Conservation (phyloP, 2,113 vertebrate species). For the Hydrochoerus hydrochaeris region DNA sequence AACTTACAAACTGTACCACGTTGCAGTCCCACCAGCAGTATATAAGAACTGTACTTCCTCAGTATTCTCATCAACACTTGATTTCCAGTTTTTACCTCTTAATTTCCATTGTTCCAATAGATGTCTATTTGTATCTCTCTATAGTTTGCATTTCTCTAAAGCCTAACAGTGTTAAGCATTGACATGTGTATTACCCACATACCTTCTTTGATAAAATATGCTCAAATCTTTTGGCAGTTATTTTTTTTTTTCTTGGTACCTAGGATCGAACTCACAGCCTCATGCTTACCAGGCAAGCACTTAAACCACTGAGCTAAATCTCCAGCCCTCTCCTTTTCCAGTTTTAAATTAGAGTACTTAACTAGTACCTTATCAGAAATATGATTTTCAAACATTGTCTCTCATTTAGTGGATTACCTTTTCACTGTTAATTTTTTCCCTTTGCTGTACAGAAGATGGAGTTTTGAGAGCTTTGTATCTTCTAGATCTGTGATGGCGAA, state of each 20-base stretch:
- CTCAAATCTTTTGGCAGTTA: constrained; percentile 9
- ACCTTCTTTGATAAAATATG: constrained; percentile 27
- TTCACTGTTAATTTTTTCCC: background rate
- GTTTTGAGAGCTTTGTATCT: background rate
- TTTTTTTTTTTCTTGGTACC: background rate
- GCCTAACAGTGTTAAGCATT: background rate
- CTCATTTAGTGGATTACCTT: background rate
- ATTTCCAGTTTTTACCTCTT: background rate
- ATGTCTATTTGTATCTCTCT: background rate
- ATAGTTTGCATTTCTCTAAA: background rate
- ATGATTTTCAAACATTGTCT: background rate
- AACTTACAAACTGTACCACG: background rate
- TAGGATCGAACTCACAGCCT: too few species aligned
- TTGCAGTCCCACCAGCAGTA: background rate
- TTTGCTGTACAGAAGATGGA: background rate
- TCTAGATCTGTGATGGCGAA: background rate
- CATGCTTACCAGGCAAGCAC: too few species aligned
- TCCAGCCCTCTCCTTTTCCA: background rate
- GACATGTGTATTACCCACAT: background rate
- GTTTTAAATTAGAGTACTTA: constrained; percentile 25
- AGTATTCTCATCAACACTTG: background rate
- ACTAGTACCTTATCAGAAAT: background rate
- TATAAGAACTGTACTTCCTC: background rate
- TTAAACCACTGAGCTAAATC: too few species aligned
- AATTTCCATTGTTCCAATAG: background rate